phyloP scores from a whole-genome alignment of 2,797 vertebrate genomes.

The Crax fasciolata region DNA sequence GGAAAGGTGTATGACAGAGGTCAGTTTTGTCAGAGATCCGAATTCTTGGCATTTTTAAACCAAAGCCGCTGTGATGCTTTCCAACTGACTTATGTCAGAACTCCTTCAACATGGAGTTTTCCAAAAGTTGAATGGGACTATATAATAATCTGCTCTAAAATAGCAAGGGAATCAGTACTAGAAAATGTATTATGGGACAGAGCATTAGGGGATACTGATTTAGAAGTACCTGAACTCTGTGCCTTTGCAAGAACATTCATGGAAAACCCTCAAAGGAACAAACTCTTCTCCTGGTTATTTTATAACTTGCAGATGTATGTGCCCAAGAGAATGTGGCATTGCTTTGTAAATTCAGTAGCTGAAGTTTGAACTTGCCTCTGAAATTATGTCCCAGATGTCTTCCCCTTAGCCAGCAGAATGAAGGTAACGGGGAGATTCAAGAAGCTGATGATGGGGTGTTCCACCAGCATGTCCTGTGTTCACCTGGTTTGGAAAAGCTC shows the following conservation, averaged over 20 bases:
- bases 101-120: neutral
- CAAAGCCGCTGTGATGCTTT: neutral
- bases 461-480: rapidly evolving
- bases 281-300: neutral
- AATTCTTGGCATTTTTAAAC: neutral
- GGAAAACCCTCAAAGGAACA: neutral
- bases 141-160: neutral
- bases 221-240: neutral
- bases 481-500: neutral
- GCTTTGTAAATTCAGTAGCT: neutral
- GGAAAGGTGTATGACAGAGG: neutral
- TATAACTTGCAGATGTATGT: rapidly evolving
- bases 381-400: neutral
- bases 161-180: neutral
- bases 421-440: neutral
- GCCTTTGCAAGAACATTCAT: neutral
- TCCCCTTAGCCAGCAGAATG: neutral
- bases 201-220: neutral
- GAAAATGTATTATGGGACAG: neutral
- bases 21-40: neutral
- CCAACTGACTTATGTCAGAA: neutral
- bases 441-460: neutral
- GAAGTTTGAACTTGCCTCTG: neutral
- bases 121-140: neutral
- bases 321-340: neutral